Conservation (phyloP, 2,888 invertebrate genomes). For the Rhagonycha lutea region DNA sequence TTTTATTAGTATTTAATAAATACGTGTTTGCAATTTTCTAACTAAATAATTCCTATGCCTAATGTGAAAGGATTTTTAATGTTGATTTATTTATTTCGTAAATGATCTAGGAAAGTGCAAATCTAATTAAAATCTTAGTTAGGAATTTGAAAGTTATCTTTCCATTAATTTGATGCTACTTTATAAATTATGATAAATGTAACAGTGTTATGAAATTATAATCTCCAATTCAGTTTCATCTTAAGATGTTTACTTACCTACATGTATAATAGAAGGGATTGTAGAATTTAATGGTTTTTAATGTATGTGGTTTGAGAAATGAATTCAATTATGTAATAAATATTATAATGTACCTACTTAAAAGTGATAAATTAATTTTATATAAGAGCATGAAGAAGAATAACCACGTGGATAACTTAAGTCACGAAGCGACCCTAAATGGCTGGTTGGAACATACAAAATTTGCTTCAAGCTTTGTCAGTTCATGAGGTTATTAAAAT, state of each 20-base stretch:
- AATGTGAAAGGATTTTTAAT: background rate
- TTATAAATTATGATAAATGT: background rate
- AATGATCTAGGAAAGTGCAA: background rate
- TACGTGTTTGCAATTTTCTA: background rate
- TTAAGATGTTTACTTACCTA: background rate
- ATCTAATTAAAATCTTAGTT: background rate
- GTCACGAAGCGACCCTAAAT: background rate
- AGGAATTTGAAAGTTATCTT: background rate
- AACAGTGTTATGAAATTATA: background rate
- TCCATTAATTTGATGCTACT: background rate
- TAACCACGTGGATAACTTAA: background rate
- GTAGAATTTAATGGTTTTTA: background rate
- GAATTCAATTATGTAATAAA: background rate
- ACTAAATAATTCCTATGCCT: constrained; percentile 3
- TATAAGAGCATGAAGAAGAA: background rate
- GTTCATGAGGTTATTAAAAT: too few relatives aligned
- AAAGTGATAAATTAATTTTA: background rate
- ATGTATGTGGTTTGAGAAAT: background rate
- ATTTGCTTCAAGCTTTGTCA: too few relatives aligned
- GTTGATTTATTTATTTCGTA: background rate
- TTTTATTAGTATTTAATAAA: background rate
- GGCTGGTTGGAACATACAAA: too few relatives aligned
- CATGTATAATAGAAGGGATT: background rate
- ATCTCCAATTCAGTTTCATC: background rate
- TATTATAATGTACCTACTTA: background rate